These are phyloP conservation scores for Protonemura montana DNA, from an alignment of 2,888 invertebrate genomes.

Conservation along the genomic window DNA sequence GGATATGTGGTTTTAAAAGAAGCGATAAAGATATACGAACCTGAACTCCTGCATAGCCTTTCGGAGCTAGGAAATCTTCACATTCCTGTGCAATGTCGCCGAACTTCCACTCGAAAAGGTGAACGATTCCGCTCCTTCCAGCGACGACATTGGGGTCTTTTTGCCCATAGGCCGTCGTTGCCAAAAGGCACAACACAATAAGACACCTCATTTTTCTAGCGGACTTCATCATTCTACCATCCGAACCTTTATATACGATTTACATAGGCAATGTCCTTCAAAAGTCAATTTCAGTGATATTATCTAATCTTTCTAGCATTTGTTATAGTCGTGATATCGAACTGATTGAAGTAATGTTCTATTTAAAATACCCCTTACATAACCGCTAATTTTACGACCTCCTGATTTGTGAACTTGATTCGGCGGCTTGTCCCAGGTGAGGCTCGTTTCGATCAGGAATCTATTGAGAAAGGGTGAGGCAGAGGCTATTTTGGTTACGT, in stretches of 20 bases:
- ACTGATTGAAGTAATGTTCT: too few relatives aligned
- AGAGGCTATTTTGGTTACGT: too few relatives aligned
- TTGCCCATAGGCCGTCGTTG: conserved; percentile 51
- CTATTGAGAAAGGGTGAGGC: too few relatives aligned
- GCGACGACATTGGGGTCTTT: conserved; percentile 62
- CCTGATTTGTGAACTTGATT: too few relatives aligned
- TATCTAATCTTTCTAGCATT: background rate
- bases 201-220: background rate
- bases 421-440: too few relatives aligned
- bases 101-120: conserved; percentile 78
- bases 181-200: background rate
- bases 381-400: too few relatives aligned
- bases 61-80: conserved; percentile 71
- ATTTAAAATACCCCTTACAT: too few relatives aligned
- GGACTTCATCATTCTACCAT: background rate
- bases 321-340: too few relatives aligned
- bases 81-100: conserved; percentile 74
- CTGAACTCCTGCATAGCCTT: conserved; percentile 74
- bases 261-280: background rate
- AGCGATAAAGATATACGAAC: conserved; percentile 56
- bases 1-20: too few relatives aligned
- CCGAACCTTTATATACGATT: background rate
- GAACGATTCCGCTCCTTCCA: conserved; percentile 65
- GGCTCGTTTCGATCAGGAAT: too few relatives aligned
- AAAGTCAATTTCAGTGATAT: background rate